Evolutionary conservation across 2,113 vertebrate species (phyloP), one percentile per base, ranked within the genome.

Genomic region (Elanus axillaris): DNA sequence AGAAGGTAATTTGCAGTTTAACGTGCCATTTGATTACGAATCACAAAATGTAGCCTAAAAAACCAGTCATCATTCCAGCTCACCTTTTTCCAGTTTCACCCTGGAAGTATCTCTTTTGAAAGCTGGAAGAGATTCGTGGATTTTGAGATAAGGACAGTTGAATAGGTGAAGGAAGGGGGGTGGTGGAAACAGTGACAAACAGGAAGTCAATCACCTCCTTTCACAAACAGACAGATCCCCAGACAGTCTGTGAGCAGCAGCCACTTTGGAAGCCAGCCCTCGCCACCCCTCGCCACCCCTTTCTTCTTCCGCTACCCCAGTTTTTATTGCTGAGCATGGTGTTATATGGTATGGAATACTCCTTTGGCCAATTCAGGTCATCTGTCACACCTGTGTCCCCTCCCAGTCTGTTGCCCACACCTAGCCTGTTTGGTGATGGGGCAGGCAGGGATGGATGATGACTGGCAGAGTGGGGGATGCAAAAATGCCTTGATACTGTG

Each of bases 361-460:
- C 18, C 55, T 40, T 26, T 58, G 59, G 34, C 52, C n/a, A 27
- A 0, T 40, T 66, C 15, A n/a, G 82, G 43, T 58, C 21, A 16
- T 26, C 14, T 55, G 40, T 26, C 1, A 0, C 0, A 1, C 36
- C 22, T 20, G 4, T 27, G 29, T 84, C 3, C 20, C 15, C 23
- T 86, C 43, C 29, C 38, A 11, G 62, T 14, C 23, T 67, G 3
- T 40, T 88, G 20, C 23, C 60, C 52, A 25, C 21, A 13, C 27
- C 5, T 47, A 19, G 23, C 16, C 52, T 83, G 1, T 16, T 59
- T 4, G 20, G 43, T 63, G 52, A 8, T 22, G 9, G 34, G 16
- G 12, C 15, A 29, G 45, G 48, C 58, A 34, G 76, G 17, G 32
- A 3, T 50, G 17, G 32, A 3, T 50, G 72, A 10, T 82, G 63